These are phyloP conservation scores for Manis crassicaudata DNA, from an alignment of 2,797 vertebrate species.

Conservation along the genomic window DNA sequence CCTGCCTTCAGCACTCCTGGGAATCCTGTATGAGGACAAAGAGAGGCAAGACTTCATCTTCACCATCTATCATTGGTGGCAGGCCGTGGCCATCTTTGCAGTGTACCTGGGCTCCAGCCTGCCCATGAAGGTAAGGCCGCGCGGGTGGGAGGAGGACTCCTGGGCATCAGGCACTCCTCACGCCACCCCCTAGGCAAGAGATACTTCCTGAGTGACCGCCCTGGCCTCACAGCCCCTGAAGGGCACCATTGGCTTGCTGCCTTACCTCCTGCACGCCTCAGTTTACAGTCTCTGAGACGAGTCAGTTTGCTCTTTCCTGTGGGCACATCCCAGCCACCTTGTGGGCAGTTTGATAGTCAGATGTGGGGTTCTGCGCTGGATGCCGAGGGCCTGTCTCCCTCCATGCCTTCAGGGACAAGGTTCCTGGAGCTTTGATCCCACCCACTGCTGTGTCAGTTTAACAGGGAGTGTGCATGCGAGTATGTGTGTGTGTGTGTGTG, in stretches of 20 bases:
- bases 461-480: background rate
- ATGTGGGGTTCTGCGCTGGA: background rate
- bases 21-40: slow-evolving; percentile 95
- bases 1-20: slow-evolving; percentile 88
- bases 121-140: slow-evolving; percentile 92
- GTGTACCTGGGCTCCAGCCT: slow-evolving; percentile 93
- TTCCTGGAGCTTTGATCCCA: background rate
- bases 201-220: background rate
- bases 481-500: too few relatives aligned
- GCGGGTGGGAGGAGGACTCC: rapidly evolving
- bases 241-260: background rate
- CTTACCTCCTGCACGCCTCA: background rate
- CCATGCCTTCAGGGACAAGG: background rate
- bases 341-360: background rate
- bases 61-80: slow-evolving; percentile 98
- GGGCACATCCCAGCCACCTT: background rate
- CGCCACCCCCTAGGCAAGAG: background rate
- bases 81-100: slow-evolving; percentile 94
- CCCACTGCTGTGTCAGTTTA: background rate
- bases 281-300: background rate
- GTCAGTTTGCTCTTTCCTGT: background rate
- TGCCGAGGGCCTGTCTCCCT: background rate
- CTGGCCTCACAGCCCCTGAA: background rate
- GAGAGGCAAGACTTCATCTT: slow-evolving; percentile 97
- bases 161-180: background rate